Evolutionary conservation across 2,797 vertebrate species (phyloP), one percentile per base, ranked within the genome.

Genomic region (Sebastes umbrosus): DNA sequence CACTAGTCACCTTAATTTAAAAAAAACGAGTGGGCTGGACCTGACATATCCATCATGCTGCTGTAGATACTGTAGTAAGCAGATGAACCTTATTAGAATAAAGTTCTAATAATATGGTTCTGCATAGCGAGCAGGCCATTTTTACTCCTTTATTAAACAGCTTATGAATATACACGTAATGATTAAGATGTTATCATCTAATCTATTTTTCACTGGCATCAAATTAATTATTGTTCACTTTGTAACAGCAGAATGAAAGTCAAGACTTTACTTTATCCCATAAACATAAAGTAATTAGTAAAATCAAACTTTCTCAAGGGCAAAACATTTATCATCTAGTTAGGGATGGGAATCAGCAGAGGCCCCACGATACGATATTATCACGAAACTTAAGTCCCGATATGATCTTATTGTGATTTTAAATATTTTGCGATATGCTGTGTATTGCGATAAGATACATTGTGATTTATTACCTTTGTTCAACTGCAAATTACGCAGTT

Each of bases 31-130:
- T 73, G 63, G 77, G 70, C 29, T 60, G 63, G 8, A 68, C 52
- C 34, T 67, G 24, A 84, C 31, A 72, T 75, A 83, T 82, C 75
- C 62, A 88, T 87, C 62, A 77, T 34, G 25, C 58, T 39, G 54
- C 77, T 75, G 62, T 63, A 75, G 69, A 75, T 73, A 75, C 36
- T 70, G 29, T 79, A 66, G 32, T 80, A 77, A 73, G 34, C 36
- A 36, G 52, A 79, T 20, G 6, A 60, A 73, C 36, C 52, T 54
- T 65, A 69, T 31, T 76, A 13, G 50, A 80, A 84, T 73, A 60
- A 36, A 68, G 32, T 58, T 82, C 25, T 77, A 66, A 79, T 71
- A 46, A 66, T 55, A 32, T 34, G 5, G 12, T 9, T 14, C 16
- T 83, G 58, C 72, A 46, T 25, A 71, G 66, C 72, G 78, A 83